These are phyloP conservation scores for Mesembrinibis cayennensis DNA, from an alignment of 2,113 vertebrate species.

Conservation along the genomic window DNA sequence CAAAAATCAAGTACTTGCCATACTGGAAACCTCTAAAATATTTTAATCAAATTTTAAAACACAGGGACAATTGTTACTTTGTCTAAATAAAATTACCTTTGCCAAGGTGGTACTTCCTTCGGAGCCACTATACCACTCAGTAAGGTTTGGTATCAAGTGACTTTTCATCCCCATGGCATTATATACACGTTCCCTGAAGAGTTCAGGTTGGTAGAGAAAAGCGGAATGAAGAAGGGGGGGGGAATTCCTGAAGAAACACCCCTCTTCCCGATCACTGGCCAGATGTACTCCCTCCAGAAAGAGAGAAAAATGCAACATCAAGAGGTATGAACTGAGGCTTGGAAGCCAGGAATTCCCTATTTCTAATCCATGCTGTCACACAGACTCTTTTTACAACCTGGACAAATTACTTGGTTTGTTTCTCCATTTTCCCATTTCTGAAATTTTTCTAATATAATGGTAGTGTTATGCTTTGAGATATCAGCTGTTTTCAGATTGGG, in stretches of 20 bases:
- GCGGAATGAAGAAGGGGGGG: not conserved
- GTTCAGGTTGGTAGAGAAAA: not conserved
- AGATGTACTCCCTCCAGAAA: not conserved
- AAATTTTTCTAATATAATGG: not conserved
- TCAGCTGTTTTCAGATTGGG: not conserved
- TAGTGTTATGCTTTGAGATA: not conserved
- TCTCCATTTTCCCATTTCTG: not conserved
- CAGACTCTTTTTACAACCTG: not conserved
- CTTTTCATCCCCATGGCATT: not conserved
- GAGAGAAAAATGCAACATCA: slow-evolving; percentile 21
- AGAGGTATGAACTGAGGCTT: not conserved
- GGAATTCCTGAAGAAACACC: not conserved
- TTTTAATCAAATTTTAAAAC: not conserved
- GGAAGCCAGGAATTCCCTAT: slow-evolving; percentile 10
- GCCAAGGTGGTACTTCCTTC: not conserved
- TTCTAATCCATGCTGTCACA: slow-evolving; percentile 22
- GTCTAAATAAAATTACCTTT: not conserved
- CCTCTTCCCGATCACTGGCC: not conserved
- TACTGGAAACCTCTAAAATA: not conserved
- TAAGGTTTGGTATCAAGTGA: not conserved
- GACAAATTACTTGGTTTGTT: not conserved
- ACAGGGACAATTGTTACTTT: not conserved
- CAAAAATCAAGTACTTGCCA: not conserved
- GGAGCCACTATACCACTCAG: not conserved
- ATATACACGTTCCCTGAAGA: not conserved